phyloP scores from a whole-genome alignment of 1,140 invertebrate genomes.

The Chelonus insularis region DNA sequence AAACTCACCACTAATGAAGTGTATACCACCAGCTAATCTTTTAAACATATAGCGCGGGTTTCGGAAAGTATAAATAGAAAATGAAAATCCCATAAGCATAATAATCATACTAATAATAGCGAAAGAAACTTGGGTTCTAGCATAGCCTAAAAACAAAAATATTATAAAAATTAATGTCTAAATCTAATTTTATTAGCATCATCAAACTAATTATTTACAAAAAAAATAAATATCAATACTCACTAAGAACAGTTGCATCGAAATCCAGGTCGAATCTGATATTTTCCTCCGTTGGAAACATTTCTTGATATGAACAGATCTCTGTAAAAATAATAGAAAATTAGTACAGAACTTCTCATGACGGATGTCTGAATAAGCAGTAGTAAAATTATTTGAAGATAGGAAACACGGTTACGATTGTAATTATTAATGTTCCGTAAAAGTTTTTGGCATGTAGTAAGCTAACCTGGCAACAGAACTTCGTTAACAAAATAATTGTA shows the following conservation, averaged over 20 bases:
- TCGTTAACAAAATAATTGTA: too few relatives aligned
- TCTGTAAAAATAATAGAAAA: slow-evolving; percentile 58
- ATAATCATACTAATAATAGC: slow-evolving; percentile 79
- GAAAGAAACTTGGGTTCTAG: slow-evolving; percentile 81
- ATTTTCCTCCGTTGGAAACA: slow-evolving; percentile 63
- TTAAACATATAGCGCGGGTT: slow-evolving; percentile 90
- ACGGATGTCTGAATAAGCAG: too few relatives aligned
- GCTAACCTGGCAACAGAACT: too few relatives aligned
- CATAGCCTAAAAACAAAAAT: slow-evolving; percentile 70
- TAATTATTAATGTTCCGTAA: too few relatives aligned
- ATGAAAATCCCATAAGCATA: slow-evolving; percentile 78
- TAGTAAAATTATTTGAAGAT: too few relatives aligned
- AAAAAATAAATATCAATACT: slow-evolving; percentile 39
- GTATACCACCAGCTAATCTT: slow-evolving; percentile 79
- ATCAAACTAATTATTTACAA: background rate
- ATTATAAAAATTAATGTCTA: slow-evolving; percentile 38
- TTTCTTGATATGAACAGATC: slow-evolving; percentile 65
- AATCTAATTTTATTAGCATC: background rate
- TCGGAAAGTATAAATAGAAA: slow-evolving; percentile 83
- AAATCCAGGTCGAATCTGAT: slow-evolving; percentile 60
- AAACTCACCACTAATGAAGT: slow-evolving; percentile 78
- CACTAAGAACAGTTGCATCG: slow-evolving; percentile 65
- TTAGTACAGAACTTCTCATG: too few relatives aligned
- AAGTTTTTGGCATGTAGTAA: too few relatives aligned
- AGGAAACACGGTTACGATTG: too few relatives aligned